Evolutionary conservation across 2,797 vertebrate genomes (phyloP), one percentile per base, ranked within the genome.

Genomic region (Ctenopoma kingsleyae): DNA sequence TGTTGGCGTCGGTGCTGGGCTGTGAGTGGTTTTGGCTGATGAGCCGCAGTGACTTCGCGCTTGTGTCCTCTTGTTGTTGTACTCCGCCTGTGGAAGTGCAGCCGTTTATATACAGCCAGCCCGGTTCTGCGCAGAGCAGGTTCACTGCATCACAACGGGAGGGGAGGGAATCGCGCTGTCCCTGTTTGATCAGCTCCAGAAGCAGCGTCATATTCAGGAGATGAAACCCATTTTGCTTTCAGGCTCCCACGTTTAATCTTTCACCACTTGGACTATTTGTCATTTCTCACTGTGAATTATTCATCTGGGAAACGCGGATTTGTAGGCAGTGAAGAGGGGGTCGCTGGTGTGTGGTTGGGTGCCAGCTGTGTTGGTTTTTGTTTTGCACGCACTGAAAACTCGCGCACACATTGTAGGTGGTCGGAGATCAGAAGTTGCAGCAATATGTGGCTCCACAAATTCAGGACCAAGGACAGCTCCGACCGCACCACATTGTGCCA

Each of bases 21-120:
- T 47, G 11, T 43, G 12, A 44, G 52, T 22, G 6, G 4, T 49
- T 19, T 41, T 16, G 58, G 59, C 54, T 32, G 38, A 17, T 23
- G 65, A 67, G 55, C 77, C 52, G 80, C 78, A 70, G 69, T 58
- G 65, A 61, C 71, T 82, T 83, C 32, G n/a, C 78, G 58, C 65
- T 38, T 22, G n/a, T 83, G 87, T 94, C 90, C 79, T n/a, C 81
- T 38, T 70, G 77, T 84, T 86, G 86, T 91, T 94, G 87, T 88
- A 80, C 83, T 90, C 85, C 61, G 89, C 81, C 84, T 88, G 93
- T 90, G 92, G 17, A 66, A 76, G 93, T 76, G 93, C 92, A 64
- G 89, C 92, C 92, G 84, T 54, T 91, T 92, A 96, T 98, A 96
- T 95, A 94, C 92, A 86, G 83, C 59, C 60, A 76, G 83, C 63